Percentiles rank a stretch among this genome's conserved stretches.
Evolutionary conservation across 2,888 invertebrate genomes (phyloP).

Genomic region (Sesia bembeciformis): DNA sequence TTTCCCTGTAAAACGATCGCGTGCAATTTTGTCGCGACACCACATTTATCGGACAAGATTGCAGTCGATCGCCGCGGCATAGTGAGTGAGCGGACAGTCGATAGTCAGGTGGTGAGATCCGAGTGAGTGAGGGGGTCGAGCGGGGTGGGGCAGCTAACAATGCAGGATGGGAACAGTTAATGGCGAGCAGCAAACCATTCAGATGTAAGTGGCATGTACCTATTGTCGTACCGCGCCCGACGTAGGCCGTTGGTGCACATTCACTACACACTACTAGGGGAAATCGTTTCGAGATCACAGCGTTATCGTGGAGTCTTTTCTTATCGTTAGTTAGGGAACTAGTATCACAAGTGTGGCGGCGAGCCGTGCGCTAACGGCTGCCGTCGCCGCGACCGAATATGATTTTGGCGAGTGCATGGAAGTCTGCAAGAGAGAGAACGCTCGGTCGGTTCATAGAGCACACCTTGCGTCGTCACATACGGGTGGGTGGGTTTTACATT

Average conservation of each 20-base stretch:
- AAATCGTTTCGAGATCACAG: conserved; percentile 61
- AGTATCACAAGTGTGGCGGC: conserved; percentile 35
- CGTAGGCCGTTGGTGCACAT: conserved; percentile 32
- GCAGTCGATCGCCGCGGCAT: neutral
- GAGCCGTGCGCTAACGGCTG: conserved; percentile 67
- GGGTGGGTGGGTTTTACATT: neutral
- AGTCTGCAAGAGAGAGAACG: conserved; percentile 80
- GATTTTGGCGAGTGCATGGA: conserved; percentile 83
- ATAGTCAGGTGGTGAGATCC: conserved; percentile 38
- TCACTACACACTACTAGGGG: conserved; percentile 44
- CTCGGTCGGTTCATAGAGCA: conserved; percentile 30
- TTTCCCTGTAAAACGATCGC: conserved; percentile 20
- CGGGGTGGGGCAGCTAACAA: conserved; percentile 39
- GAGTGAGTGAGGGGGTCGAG: conserved; percentile 25
- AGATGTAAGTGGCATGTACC: conserved; percentile 63
- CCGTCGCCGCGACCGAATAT: conserved; percentile 78
- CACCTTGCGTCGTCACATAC: conserved; percentile 10
- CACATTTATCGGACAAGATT: neutral
- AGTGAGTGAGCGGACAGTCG: conserved; percentile 6
- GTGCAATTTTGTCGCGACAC: conserved; percentile 23
- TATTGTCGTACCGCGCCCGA: conserved; percentile 30
- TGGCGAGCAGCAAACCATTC: conserved; percentile 73
- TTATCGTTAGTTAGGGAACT: conserved; percentile 53
- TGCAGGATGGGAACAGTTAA: conserved; percentile 53
- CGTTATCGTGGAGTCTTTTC: conserved; percentile 51